These are phyloP conservation scores for Zingel zingel DNA, from an alignment of 2,113 vertebrate genomes.

Conservation along the genomic window DNA sequence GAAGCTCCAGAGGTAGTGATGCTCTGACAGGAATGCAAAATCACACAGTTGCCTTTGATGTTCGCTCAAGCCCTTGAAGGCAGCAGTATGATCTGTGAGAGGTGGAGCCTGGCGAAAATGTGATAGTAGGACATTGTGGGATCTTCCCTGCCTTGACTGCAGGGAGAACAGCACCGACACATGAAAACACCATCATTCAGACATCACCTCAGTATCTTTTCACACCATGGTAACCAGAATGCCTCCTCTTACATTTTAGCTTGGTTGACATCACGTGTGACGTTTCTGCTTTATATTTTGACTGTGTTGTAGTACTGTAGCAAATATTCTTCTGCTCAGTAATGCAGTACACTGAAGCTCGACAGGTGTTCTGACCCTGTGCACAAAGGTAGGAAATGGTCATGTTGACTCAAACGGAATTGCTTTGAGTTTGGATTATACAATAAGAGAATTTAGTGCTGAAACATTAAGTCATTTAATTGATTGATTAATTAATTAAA, in stretches of 20 bases:
- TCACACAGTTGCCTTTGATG: slow-evolving; percentile 78
- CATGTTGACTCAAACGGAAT: not conserved
- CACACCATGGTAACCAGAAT: slow-evolving; percentile 52
- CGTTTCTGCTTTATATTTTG: slow-evolving; percentile 36
- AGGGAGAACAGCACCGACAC: slow-evolving; percentile 25
- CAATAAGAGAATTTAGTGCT: not conserved
- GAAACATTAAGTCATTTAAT: not conserved
- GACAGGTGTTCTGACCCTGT: slow-evolving; percentile 14
- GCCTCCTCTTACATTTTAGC: slow-evolving; percentile 49
- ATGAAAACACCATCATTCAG: slow-evolving; percentile 43
- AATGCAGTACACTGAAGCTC: not conserved
- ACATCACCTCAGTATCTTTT: slow-evolving; percentile 45
- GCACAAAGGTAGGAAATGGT: slow-evolving; percentile 40
- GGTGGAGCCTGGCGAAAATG: slow-evolving; percentile 73
- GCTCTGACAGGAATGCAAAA: slow-evolving; percentile 78
- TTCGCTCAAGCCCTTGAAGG: slow-evolving; percentile 77
- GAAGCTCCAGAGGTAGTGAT: slow-evolving; percentile 75
- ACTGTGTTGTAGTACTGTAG: slow-evolving; percentile 24
- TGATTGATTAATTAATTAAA: not conserved
- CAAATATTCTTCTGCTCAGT: slow-evolving; percentile 1
- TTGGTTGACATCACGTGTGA: slow-evolving; percentile 20
- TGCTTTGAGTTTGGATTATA: not conserved
- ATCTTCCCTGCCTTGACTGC: slow-evolving; percentile 47
- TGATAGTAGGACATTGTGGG: slow-evolving; percentile 72
- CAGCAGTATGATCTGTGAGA: slow-evolving; percentile 69